phyloP scores from a whole-genome alignment of 1,140 invertebrate genomes.

The Drosophila kurseongensis region DNA sequence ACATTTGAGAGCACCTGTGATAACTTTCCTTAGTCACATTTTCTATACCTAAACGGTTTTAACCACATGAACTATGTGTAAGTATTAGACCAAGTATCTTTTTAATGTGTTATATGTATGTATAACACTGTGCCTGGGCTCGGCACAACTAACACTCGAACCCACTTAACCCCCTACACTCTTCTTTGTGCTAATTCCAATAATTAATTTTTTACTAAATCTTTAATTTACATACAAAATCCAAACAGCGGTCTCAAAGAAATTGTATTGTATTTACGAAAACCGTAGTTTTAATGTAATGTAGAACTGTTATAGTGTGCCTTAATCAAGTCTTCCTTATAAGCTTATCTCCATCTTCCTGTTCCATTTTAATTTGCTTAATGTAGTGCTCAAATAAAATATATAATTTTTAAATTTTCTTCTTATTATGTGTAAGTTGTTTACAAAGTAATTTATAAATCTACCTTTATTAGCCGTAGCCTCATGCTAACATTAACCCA shows the following conservation, averaged over 20 bases:
- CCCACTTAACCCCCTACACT: constrained; percentile 5
- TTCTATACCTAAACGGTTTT: constrained; percentile 32
- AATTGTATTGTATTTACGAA: constrained; percentile 56
- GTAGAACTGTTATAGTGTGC: constrained; percentile 30
- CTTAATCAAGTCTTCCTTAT: constrained; percentile 35
- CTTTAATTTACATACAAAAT: constrained; percentile 1
- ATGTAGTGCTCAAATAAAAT: constrained; percentile 39
- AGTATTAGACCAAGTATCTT: constrained; percentile 30
- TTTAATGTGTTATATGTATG: constrained; percentile 1
- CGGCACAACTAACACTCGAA: constrained; percentile 28
- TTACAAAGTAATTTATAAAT: constrained; percentile 11
- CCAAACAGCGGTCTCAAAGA: constrained; percentile 17
- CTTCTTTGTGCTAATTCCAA: constrained; percentile 27
- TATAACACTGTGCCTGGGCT: constrained; percentile 13
- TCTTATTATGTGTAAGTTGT: constrained; percentile 8
- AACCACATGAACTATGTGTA: constrained; percentile 39
- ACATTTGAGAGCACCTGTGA: constrained; percentile 55
- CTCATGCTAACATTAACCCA: constrained; percentile 52
- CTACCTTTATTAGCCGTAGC: constrained; percentile 45
- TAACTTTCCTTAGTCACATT: constrained; percentile 33
- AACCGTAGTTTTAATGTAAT: constrained; percentile 10
- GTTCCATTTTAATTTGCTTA: constrained; percentile 29
- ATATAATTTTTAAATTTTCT: constrained; percentile 25
- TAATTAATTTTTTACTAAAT: background rate
- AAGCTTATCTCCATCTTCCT: constrained; percentile 22